These are phyloP conservation scores for Pantherophis guttatus DNA, from an alignment of 2,113 vertebrate species.

Conservation along the genomic window DNA sequence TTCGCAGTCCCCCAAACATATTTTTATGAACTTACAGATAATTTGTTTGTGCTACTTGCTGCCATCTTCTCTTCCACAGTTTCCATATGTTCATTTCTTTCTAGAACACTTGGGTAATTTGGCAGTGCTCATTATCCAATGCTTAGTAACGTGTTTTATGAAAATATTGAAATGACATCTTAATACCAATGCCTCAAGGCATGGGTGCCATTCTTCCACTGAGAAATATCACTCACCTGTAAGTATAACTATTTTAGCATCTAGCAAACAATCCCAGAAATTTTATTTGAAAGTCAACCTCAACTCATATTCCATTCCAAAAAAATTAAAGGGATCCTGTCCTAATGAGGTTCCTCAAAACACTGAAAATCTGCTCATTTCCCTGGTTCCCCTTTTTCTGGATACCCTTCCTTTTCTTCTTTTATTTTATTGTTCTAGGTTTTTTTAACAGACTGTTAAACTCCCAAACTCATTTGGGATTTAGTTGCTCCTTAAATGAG, in stretches of 20 bases:
- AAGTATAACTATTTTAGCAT: background rate
- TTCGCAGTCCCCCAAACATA: background rate
- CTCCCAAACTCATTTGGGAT: background rate
- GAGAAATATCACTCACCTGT: background rate
- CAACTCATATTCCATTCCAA: background rate
- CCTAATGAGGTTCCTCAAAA: background rate
- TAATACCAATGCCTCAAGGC: background rate
- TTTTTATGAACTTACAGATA: background rate
- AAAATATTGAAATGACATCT: background rate
- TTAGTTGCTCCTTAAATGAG: background rate
- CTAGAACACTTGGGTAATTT: background rate
- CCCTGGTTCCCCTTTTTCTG: background rate
- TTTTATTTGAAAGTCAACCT: background rate
- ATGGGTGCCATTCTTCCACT: background rate
- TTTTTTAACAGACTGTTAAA: background rate
- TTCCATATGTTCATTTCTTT: background rate
- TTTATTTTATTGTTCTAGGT: background rate
- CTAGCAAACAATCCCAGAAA: background rate
- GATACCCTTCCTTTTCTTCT: background rate
- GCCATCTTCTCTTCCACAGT: background rate
- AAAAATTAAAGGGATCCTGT: background rate
- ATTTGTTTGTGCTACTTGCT: too few relatives aligned
- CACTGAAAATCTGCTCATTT: background rate
- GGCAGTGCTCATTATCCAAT: background rate
- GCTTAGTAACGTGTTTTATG: background rate